Base-by-base conservation (phyloP, 2,113 vertebrate genomes). In the Pollimyrus isidori region DNA sequence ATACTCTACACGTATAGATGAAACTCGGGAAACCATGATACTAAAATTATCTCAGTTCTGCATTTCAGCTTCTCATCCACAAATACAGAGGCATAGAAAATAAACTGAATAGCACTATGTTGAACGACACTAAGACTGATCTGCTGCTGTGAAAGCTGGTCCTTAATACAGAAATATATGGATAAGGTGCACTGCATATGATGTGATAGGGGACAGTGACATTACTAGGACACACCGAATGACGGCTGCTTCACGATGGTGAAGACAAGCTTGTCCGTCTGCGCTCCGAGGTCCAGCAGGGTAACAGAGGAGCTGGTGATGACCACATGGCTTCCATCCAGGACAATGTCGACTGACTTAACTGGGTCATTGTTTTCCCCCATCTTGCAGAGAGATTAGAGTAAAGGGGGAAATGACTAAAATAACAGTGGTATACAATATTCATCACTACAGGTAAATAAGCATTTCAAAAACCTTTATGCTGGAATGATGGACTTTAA, bases 231-330 rank as follows among this genome's bases (percentile, higher is more conserved):
- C 95, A 94, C 94, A 99, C 98, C 98, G 0, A 97, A 95, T 11
- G 93, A 87, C 5, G 98, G 98, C 49, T 94, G 95, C 90, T 95
- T 95, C 91, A 96, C 96, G 90, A 99, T 90, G 87, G 95, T 92
- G 82, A 99, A 96, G 90, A 97, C 53, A 89, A 99, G 96, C 92
- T 98, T 96, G 19, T 96, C 97, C 97, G 90, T 95, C 96, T 0
- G 95, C 96, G 97, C 98, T 94, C 99, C 98, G 89, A 95, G 89
- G 93, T 99, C 98, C n/a, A 87, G 94, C 62, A 99, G 94, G 73
- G 90, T 96, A 89, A 99, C 91, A 11, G 97, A 98, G 42, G 96
- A 87, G 90, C 97, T 98, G 93, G 95, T 97, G 85, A 99, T 93
- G 4, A 97, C 94, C 21, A 94, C 96, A 0, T 95, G 95, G 94